These are phyloP conservation scores for Drosophila lacicola DNA, from an alignment of 2,888 invertebrate species.

Conservation along the genomic window DNA sequence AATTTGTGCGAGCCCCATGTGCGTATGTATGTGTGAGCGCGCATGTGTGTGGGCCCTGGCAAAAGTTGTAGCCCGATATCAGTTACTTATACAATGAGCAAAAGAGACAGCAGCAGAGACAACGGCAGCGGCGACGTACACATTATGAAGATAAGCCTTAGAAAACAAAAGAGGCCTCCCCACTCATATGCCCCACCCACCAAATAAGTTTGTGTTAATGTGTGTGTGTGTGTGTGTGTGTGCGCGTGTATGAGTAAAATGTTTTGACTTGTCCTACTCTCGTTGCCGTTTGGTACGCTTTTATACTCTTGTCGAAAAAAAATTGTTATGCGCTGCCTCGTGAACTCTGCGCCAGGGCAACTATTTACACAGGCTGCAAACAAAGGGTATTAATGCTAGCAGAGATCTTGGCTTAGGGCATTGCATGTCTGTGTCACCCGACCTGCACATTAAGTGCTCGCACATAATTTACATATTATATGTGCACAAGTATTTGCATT, in stretches of 20 bases:
- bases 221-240: constrained; percentile 9
- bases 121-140: constrained; percentile 66
- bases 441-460: constrained; percentile 20
- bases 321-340: constrained; percentile 50
- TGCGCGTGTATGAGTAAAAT: constrained; percentile 51
- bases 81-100: constrained; percentile 67
- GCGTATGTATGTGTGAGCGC: constrained; percentile 4
- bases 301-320: constrained; percentile 57
- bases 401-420: constrained; percentile 30
- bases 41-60: constrained; percentile 23
- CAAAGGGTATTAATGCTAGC: constrained; percentile 38
- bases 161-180: constrained; percentile 68
- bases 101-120: constrained; percentile 41
- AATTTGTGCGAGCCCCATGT: constrained; percentile 48
- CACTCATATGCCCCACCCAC: constrained; percentile 5
- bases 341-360: constrained; percentile 37
- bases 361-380: constrained; percentile 25
- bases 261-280: constrained; percentile 67
- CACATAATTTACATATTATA: background rate
- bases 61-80: constrained; percentile 75
- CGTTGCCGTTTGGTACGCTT: constrained; percentile 63
- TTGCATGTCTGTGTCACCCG: constrained; percentile 26
- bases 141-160: constrained; percentile 77
- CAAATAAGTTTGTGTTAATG: background rate
- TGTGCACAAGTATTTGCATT: constrained; percentile 11